Percentiles rank a stretch among this genome's conserved stretches.
Conservation (phyloP, 2,797 vertebrate species). For the Anas flavirostris region DNA sequence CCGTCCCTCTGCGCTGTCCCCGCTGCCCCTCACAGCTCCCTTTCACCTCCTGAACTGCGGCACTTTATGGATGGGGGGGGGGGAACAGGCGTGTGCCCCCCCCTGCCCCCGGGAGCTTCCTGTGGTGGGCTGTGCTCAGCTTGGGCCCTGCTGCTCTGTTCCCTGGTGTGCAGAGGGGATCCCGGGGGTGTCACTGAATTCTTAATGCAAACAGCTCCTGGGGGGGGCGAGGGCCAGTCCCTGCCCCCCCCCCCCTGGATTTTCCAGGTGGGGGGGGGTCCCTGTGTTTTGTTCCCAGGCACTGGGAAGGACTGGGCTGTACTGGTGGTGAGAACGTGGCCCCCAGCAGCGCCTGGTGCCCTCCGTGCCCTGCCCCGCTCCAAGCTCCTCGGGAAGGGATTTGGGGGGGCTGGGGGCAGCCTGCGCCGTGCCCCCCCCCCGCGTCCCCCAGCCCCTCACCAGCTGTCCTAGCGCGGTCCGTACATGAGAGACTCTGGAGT, state of each 20-base stretch:
- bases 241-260: background rate
- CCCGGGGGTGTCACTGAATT: background rate
- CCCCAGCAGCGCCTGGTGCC: background rate
- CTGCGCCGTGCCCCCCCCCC: too few relatives aligned
- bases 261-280: background rate
- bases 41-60: rapidly evolving
- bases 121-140: background rate
- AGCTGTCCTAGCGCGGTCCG: too few relatives aligned
- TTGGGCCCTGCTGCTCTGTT: background rate
- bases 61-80: background rate
- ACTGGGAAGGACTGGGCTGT: too few relatives aligned
- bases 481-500: background rate
- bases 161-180: background rate
- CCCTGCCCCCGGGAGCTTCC: rapidly evolving
- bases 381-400: rapidly evolving
- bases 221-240: rapidly evolving
- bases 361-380: too few relatives aligned
- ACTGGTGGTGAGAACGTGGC: too few relatives aligned
- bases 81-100: background rate
- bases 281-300: background rate
- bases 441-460: background rate
- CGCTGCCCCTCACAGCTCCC: background rate
- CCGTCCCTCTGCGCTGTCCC: background rate
- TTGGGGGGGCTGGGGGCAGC: background rate
- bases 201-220: rapidly evolving